A percentile compares a stretch with the other conserved stretches of the same genome.
Conservation (phyloP, 2,888 invertebrate genomes). For the Tinea semifulvella region DNA sequence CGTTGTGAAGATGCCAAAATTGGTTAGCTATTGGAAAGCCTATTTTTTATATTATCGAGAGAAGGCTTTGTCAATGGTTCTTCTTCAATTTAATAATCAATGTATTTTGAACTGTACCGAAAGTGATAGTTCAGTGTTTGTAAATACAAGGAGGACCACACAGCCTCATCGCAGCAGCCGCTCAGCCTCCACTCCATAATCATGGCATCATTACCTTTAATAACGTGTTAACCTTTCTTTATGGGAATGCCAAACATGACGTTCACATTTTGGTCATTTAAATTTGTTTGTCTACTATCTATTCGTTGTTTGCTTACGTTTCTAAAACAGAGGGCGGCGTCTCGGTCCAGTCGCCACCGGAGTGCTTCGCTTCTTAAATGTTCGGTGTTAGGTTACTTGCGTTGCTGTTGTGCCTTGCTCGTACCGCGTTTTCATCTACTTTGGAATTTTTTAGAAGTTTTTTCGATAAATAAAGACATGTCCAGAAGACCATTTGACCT, state of each 20-base stretch:
- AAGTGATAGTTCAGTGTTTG: constrained; percentile 8
- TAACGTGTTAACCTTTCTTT: constrained; percentile 66
- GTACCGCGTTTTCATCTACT: constrained; percentile 1
- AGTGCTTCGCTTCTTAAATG: constrained; percentile 29
- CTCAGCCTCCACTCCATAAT: constrained; percentile 39
- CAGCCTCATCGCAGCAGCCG: neutral
- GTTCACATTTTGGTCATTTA: constrained; percentile 66
- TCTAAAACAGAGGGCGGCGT: constrained; percentile 65
- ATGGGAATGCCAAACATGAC: constrained; percentile 68
- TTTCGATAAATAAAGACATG: neutral
- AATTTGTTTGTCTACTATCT: constrained; percentile 65
- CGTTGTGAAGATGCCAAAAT: no score
- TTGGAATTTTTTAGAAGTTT: no score
- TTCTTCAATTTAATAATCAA: neutral
- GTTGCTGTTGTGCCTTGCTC: constrained; percentile 1
- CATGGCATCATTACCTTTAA: constrained; percentile 65
- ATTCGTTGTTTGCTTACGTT: constrained; percentile 57
- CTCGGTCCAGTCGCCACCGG: constrained; percentile 43
- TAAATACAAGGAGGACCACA: constrained; percentile 9
- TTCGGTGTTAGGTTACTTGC: constrained; percentile 40
- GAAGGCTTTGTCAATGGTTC: no score
- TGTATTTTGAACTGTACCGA: neutral
- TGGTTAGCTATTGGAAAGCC: no score
- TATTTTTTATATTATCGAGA: no score
- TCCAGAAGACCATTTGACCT: neutral